Conservation (phyloP, 1,140 invertebrate species). For the Holotrichia oblita region DNA sequence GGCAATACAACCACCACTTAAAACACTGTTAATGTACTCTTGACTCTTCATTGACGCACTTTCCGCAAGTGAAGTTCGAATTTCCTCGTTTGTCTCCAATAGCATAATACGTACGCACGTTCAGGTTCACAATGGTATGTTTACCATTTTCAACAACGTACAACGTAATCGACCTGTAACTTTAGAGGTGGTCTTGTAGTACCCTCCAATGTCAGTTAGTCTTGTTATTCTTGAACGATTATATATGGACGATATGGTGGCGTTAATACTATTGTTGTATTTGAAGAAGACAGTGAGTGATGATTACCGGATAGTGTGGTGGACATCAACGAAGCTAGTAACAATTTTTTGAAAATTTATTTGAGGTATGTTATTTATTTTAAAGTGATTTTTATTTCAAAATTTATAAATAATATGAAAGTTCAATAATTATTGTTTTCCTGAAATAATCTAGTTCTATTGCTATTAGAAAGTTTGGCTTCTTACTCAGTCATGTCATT, state of each 20-base stretch:
- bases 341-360: background rate
- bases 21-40: background rate
- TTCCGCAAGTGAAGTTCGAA: background rate
- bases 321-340: background rate
- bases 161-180: background rate
- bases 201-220: conserved; percentile 6
- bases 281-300: background rate
- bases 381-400: no score
- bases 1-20: background rate
- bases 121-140: no score
- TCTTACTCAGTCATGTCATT: no score
- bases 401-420: no score
- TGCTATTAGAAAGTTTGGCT: no score
- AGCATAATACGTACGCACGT: no score
- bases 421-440: no score
- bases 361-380: no score
- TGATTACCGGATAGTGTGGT: background rate
- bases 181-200: conserved; percentile 1
- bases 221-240: background rate
- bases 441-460: no score
- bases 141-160: background rate
- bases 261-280: conserved; percentile 15
- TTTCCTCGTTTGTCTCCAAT: background rate
- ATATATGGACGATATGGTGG: conserved; percentile 21
- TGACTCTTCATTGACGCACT: background rate